phyloP scores from a whole-genome alignment of 2,797 vertebrate genomes.

The Tenualosa thibaudeaui region DNA sequence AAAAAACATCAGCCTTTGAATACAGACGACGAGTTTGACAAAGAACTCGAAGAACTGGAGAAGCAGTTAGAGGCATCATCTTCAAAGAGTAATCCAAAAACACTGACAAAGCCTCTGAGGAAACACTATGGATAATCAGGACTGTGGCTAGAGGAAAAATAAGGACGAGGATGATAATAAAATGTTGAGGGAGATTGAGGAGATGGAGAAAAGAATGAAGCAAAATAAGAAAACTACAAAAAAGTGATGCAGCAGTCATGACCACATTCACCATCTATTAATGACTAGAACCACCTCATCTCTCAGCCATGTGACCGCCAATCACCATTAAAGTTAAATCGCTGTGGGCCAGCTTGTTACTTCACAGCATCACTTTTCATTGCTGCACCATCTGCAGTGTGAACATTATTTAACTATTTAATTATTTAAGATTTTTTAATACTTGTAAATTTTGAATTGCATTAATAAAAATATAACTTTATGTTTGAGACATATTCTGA shows the following conservation, averaged over 20 bases:
- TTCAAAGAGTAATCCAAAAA: neutral
- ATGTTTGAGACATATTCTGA: neutral
- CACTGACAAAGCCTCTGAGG: neutral
- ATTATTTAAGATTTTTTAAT: neutral
- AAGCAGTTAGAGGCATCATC: neutral
- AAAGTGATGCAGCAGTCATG: neutral
- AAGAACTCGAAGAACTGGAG: neutral
- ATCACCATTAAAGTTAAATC: neutral
- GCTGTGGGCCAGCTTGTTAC: neutral
- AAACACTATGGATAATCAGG: neutral
- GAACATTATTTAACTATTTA: neutral
- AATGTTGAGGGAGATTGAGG: neutral
- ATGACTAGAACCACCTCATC: neutral
- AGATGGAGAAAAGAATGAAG: neutral
- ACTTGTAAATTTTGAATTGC: neutral
- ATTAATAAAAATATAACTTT: neutral
- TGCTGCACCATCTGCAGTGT: neutral
- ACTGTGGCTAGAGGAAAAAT: neutral
- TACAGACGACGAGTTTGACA: neutral
- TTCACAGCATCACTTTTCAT: neutral
- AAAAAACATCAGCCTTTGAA: neutral
- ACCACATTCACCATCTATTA: neutral
- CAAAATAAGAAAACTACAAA: neutral
- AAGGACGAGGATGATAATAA: neutral
- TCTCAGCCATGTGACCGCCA: neutral